These are phyloP conservation scores for Pelosia muscerda DNA, from an alignment of 2,888 invertebrate species.

Conservation along the genomic window DNA sequence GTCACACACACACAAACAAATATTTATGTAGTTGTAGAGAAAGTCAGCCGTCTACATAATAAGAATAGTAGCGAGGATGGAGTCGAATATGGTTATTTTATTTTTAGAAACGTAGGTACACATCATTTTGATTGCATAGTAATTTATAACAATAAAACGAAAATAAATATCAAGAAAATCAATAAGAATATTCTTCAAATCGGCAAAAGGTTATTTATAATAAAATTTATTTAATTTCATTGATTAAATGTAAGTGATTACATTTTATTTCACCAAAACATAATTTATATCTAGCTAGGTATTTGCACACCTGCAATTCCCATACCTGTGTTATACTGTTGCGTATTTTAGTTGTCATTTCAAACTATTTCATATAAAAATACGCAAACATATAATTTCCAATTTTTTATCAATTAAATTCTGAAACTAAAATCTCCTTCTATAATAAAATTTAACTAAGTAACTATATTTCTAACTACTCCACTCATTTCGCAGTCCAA, in stretches of 20 bases:
- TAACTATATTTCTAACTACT: constrained; percentile 49
- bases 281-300: not conserved
- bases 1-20: constrained; percentile 65
- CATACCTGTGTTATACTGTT: too few relatives aligned
- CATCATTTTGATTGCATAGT: too few relatives aligned
- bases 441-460: not conserved
- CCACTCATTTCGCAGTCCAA: constrained; percentile 55
- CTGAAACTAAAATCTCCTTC: not conserved
- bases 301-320: not conserved
- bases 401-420: not conserved
- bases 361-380: not conserved
- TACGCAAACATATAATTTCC: not conserved
- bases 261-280: not conserved
- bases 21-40: constrained; percentile 75
- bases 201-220: too few relatives aligned
- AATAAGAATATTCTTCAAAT: too few relatives aligned
- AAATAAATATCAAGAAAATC: too few relatives aligned
- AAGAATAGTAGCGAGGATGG: constrained; percentile 50
- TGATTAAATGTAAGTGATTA: not conserved
- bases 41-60: constrained; percentile 68
- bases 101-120: constrained; percentile 14
- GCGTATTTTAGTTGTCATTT: too few relatives aligned
- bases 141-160: not conserved
- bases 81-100: constrained; percentile 45
- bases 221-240: too few relatives aligned